Conservation (phyloP, 2,888 invertebrate species). For the Coelinius sp. region DNA sequence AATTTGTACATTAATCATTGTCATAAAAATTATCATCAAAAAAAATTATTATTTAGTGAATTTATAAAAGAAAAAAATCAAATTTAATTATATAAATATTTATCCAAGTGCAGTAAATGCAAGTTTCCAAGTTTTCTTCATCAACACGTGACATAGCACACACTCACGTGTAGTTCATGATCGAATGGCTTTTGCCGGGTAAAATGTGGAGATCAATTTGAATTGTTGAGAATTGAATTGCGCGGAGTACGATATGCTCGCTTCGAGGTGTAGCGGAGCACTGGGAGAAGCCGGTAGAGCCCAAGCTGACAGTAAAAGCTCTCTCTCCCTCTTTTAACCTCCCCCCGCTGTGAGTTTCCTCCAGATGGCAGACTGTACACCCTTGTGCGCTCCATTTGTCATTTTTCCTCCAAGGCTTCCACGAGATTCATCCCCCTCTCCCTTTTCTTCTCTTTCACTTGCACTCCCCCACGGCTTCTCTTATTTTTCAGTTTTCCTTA, state of each 20-base stretch:
- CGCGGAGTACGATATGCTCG: slow-evolving; percentile 24
- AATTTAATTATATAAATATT: slow-evolving; percentile 18
- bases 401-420: slow-evolving; percentile 36
- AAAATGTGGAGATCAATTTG: slow-evolving; percentile 13
- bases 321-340: slow-evolving; percentile 26
- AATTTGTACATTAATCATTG: neutral
- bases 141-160: slow-evolving; percentile 31
- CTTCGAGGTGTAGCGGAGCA: slow-evolving; percentile 32
- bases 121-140: slow-evolving; percentile 36
- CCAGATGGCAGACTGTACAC: slow-evolving; percentile 40
- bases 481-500: slow-evolving; percentile 22
- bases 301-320: slow-evolving; percentile 22
- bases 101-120: slow-evolving; percentile 27
- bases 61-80: no score
- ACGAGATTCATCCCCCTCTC: slow-evolving; percentile 25
- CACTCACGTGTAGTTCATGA: slow-evolving; percentile 34
- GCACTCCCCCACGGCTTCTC: neutral
- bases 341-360: slow-evolving; percentile 24
- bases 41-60: neutral
- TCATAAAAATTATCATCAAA: neutral
- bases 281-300: slow-evolving; percentile 25
- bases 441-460: slow-evolving; percentile 13
- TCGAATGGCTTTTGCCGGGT: slow-evolving; percentile 5
- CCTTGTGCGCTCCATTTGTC: slow-evolving; percentile 41
- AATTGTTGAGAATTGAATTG: slow-evolving; percentile 8